Evolutionary conservation across 30 jellyfish, hydroid and myxozoan species (phyloP), one percentile per base, ranked within the genome.

Genomic region (Morbakka virulenta): DNA sequence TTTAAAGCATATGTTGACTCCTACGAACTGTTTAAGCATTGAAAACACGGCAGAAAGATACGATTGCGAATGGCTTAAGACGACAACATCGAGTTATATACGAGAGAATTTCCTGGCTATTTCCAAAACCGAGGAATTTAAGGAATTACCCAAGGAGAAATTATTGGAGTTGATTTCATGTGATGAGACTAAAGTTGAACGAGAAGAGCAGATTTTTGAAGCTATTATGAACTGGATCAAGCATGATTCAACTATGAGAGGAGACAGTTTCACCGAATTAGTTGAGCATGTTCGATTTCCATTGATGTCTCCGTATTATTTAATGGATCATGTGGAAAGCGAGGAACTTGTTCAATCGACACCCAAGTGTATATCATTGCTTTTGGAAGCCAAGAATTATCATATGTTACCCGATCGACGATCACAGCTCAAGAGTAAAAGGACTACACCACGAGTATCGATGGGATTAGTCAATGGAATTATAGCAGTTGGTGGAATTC

Each of bases 381-480:
- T 92, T 17, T 82, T 92, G 41, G 98, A 92, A 76, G 98, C 98
- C 12, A 92, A 92, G 82, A 92, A 92, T 72, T 92, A 92, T 61
- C 98, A 92, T 47, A 92, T 92, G 98, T 75, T 92, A 29, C 98
- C 98, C 3, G 98, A 92, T 64, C 67, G 98, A 49, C 67, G 98
- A 41, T 92, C 95, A 94, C 98, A 92, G 35, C 78, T 92, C 53
- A 92, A 92, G 67, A 92, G 96, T 75, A 92, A 69, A 26, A 81
- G 98, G 23, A 92, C 98, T 3, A 92, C 98, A 9, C 98, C 98
- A 25, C 77, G 98, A 50, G 83, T 67, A 29, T 92, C 98, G n/a
- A 92, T 92, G 98, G 98, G 98, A 3, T 77, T 92, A 62, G 98
- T 92, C 62, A 85, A 92, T 63, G 98, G 98, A 34, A 84, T 92